Evolutionary conservation across 2,113 vertebrate genomes (phyloP).

Genomic region (Clarias gariepinus): DNA sequence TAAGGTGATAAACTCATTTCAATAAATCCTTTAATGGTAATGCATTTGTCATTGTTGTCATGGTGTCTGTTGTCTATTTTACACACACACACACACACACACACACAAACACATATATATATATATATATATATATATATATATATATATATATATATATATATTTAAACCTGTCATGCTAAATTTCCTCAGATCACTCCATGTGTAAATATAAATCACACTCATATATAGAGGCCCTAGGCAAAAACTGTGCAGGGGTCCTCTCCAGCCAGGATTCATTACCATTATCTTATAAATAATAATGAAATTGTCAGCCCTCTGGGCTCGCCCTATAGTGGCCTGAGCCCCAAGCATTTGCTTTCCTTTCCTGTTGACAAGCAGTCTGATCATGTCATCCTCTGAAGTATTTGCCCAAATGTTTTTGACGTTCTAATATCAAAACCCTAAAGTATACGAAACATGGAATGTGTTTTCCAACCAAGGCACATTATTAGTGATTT

Average conservation of each 20-base stretch:
- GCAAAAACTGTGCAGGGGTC: no score
- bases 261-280: no score
- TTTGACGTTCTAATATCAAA: not conserved
- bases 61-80: not conserved
- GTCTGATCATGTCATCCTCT: no score
- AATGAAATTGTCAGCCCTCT: no score
- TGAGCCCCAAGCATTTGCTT: no score
- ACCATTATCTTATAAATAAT: no score
- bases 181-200: not conserved
- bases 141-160: not conserved
- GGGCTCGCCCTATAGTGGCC: no score
- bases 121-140: not conserved
- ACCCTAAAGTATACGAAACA: not conserved
- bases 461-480: not conserved
- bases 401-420: not conserved
- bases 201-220: conserved; percentile 19
- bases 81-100: not conserved
- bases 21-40: conserved; percentile 52
- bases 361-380: no score
- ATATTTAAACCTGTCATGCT: conserved; percentile 9
- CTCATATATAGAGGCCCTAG: no score
- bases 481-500: not conserved
- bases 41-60: not conserved
- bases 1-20: conserved; percentile 50
- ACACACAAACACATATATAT: not conserved